Conservation (phyloP, 2,113 vertebrate genomes). For the Indicator indicator region DNA sequence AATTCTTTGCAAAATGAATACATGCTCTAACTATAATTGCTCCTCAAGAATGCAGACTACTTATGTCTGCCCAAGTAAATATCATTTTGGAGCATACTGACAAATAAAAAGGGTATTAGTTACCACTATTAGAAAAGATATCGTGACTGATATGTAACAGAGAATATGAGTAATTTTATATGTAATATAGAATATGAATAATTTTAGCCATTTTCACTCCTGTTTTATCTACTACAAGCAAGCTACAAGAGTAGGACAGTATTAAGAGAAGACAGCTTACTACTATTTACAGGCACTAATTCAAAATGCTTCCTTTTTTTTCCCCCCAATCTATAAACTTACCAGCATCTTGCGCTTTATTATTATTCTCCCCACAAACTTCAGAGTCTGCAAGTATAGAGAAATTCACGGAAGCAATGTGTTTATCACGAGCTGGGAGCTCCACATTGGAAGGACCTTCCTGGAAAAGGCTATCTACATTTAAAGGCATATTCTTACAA, state of each 20-base stretch:
- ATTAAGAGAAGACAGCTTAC: neutral
- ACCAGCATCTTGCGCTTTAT: conserved; percentile 15
- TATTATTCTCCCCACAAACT: neutral
- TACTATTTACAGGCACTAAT: neutral
- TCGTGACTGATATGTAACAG: neutral
- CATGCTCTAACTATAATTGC: neutral
- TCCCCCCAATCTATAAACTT: neutral
- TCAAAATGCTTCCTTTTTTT: neutral
- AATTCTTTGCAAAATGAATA: neutral
- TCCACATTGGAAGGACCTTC: neutral
- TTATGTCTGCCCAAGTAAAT: neutral
- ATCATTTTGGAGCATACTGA: neutral
- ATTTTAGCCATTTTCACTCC: neutral
- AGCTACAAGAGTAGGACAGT: neutral
- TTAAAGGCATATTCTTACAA: conserved; percentile 2
- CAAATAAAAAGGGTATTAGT: neutral
- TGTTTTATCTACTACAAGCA: neutral
- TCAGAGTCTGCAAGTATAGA: neutral
- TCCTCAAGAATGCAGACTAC: neutral
- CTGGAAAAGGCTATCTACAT: neutral
- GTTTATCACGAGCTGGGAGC: neutral
- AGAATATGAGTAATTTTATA: neutral
- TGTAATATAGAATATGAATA: neutral
- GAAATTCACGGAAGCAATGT: neutral
- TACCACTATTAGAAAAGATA: neutral